phyloP scores from a whole-genome alignment of 2,888 invertebrate species.

The Melipona beecheii region DNA sequence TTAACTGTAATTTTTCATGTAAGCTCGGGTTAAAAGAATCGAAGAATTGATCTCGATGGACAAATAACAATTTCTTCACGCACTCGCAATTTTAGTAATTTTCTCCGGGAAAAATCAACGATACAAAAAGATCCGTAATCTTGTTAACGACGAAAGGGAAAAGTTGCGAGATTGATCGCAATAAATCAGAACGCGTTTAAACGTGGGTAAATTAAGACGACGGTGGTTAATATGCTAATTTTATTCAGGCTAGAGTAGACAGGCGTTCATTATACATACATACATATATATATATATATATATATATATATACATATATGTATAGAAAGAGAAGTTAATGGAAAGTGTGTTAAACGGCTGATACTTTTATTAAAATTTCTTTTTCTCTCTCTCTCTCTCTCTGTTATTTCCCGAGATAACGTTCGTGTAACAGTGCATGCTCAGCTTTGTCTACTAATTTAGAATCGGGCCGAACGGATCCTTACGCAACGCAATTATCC shows the following conservation, averaged over 20 bases:
- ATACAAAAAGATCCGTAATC: background rate
- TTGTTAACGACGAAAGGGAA: background rate
- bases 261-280: background rate
- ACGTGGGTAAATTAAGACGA: background rate
- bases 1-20: too few relatives aligned
- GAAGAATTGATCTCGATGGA: too few relatives aligned
- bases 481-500: constrained; percentile 19
- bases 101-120: too few relatives aligned
- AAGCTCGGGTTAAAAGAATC: too few relatives aligned
- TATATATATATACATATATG: background rate
- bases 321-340: background rate
- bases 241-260: too few relatives aligned
- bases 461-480: background rate
- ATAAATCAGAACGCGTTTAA: background rate
- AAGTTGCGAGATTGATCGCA: background rate
- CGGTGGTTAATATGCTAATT: background rate
- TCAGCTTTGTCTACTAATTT: constrained; percentile 4
- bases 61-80: too few relatives aligned
- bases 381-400: background rate
- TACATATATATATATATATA: background rate
- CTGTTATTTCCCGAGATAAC: background rate
- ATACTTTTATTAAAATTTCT: background rate
- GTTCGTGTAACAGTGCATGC: background rate
- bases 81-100: too few relatives aligned
- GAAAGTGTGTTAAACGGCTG: background rate